These are phyloP conservation scores for Knipowitschia caucasica DNA, from an alignment of 2,797 vertebrate species.

Conservation along the genomic window DNA sequence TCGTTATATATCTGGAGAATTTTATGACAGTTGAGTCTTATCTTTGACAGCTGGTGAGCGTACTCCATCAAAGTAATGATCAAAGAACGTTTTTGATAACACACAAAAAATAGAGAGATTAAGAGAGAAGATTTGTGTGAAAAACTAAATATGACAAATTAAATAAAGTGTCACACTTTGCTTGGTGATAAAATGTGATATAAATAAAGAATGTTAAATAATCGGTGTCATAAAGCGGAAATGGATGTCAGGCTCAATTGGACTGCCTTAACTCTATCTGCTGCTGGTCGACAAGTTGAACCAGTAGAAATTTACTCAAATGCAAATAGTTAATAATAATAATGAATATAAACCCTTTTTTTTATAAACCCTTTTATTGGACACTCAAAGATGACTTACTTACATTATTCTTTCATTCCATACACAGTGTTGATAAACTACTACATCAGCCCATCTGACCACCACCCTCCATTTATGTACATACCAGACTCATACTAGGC, in stretches of 20 bases:
- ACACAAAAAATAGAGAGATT: constrained; percentile 1
- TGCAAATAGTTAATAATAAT: too few species aligned
- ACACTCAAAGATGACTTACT: too few species aligned
- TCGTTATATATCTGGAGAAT: neutral
- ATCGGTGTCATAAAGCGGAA: constrained; percentile 7
- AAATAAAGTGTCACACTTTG: constrained; percentile 9
- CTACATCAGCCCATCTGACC: too few species aligned
- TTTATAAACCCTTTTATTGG: too few species aligned
- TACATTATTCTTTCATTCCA: too few species aligned
- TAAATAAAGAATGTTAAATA: constrained; percentile 21
- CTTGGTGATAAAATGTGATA: constrained; percentile 5
- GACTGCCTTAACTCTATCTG: neutral
- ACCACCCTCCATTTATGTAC: too few species aligned
- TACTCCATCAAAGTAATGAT: constrained; percentile 5
- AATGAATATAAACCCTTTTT: too few species aligned
- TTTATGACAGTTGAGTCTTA: constrained; percentile 1
- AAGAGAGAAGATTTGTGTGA: constrained; percentile 13
- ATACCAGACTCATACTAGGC: too few species aligned
- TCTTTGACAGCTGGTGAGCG: constrained; percentile 4
- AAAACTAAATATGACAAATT: constrained; percentile 9
- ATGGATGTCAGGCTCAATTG: constrained; percentile 3
- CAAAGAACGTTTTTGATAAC: neutral
- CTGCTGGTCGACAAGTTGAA: neutral
- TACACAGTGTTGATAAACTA: too few species aligned
- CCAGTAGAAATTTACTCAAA: neutral